Conservation (phyloP, 2,797 vertebrate species). For the Cichlasoma orientale region DNA sequence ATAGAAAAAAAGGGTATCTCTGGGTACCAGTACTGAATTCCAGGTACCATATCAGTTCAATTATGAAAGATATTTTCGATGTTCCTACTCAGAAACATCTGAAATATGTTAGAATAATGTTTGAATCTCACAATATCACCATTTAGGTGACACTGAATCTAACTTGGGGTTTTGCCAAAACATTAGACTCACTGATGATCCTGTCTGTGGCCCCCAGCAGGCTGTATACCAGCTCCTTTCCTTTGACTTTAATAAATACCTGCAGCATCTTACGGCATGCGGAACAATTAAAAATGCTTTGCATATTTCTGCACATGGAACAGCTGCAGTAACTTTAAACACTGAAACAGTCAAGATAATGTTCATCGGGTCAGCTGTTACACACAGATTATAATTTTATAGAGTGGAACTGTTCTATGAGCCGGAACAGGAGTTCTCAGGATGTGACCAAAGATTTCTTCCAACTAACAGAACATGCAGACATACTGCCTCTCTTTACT, state of each 20-base stretch:
- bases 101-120: background rate
- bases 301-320: no score
- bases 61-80: background rate
- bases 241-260: no score
- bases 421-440: background rate
- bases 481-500: fast-evolving
- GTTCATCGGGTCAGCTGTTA: background rate
- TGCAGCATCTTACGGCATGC: no score
- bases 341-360: background rate
- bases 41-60: background rate
- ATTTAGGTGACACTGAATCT: no score
- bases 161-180: no score
- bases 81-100: background rate
- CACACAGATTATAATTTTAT: background rate
- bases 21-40: background rate
- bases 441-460: background rate
- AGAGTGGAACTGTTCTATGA: background rate
- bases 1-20: background rate
- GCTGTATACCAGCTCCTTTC: no score
- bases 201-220: no score
- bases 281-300: no score
- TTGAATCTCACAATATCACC: background rate
- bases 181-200: no score
- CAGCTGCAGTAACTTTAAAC: background rate
- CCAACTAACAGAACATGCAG: background rate